Conservation (phyloP, 2,113 vertebrate genomes). For the Hippocampus zosterae region DNA sequence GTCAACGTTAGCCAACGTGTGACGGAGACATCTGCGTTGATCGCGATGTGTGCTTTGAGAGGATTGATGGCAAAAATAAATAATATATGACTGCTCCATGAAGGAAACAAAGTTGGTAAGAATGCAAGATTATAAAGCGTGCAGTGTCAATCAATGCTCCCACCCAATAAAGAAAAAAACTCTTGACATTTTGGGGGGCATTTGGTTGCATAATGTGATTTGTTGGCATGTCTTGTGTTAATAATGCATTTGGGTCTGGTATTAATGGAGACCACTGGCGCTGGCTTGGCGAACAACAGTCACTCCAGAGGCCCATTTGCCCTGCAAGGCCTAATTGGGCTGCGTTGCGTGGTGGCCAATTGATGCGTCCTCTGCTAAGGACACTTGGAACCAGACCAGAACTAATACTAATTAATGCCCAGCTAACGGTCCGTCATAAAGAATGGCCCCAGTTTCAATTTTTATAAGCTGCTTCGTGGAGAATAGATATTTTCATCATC, state of each 20-base stretch:
- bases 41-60: neutral
- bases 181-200: too few relatives aligned
- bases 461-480: neutral
- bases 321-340: conserved; percentile 20
- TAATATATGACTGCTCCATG: neutral
- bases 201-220: too few relatives aligned
- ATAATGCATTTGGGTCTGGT: conserved; percentile 34
- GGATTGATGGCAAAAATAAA: neutral
- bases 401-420: neutral
- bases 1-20: neutral
- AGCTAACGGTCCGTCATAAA: neutral
- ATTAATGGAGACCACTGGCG: conserved; percentile 28
- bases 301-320: conserved; percentile 30
- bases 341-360: conserved; percentile 12
- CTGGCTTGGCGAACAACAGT: conserved; percentile 28
- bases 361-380: conserved; percentile 11
- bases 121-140: neutral
- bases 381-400: neutral
- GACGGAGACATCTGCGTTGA: neutral
- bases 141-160: neutral
- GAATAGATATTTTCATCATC: neutral
- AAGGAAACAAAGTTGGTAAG: neutral
- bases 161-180: too few relatives aligned
- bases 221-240: conserved; percentile 21
- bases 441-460: neutral